Conservation (phyloP, 2,888 invertebrate species). For the Xestia sexstrigata region DNA sequence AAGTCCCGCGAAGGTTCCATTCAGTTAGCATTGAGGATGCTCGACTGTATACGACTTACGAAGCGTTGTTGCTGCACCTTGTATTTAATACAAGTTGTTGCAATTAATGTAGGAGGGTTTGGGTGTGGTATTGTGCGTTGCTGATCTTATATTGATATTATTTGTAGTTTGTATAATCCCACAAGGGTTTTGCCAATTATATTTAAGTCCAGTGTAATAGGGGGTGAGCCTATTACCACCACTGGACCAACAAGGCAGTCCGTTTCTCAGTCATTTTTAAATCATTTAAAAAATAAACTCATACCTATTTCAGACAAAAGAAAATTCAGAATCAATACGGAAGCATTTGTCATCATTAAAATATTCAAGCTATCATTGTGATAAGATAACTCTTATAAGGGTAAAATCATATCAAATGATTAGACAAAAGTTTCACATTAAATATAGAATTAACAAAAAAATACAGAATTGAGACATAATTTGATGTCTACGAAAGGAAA, state of each 20-base stretch:
- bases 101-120: neutral
- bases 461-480: neutral
- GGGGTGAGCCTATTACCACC: too few relatives aligned
- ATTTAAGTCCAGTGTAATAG: too few relatives aligned
- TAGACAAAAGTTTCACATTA: neutral
- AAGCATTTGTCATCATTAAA: neutral
- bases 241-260: too few relatives aligned
- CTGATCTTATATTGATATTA: too few relatives aligned
- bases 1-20: slow-evolving; percentile 14
- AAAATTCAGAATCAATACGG: neutral
- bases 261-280: too few relatives aligned
- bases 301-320: neutral
- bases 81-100: slow-evolving; percentile 15
- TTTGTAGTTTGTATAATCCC: too few relatives aligned
- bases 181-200: too few relatives aligned
- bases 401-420: neutral
- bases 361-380: neutral
- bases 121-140: slow-evolving; percentile 23
- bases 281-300: neutral
- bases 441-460: neutral
- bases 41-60: slow-evolving; percentile 21
- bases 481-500: neutral
- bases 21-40: slow-evolving; percentile 31
- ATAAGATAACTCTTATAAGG: neutral
- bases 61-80: slow-evolving; percentile 34